phyloP scores from a whole-genome alignment of 2,113 vertebrate species.

The Pteropus alecto region DNA sequence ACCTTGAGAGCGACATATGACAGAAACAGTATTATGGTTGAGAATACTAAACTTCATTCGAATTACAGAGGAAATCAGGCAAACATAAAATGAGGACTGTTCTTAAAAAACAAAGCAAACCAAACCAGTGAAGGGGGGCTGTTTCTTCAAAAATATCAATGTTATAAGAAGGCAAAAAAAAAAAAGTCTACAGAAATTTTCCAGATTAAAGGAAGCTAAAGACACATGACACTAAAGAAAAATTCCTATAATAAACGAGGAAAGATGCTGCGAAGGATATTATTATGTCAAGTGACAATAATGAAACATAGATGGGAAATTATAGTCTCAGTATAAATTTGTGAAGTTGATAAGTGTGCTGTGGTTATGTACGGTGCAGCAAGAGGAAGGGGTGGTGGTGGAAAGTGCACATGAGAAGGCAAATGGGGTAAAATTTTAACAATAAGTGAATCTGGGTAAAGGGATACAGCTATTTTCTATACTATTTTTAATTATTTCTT shows the following conservation, averaged over 20 bases:
- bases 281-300: neutral
- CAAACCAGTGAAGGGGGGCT: neutral
- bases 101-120: neutral
- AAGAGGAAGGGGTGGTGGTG: neutral
- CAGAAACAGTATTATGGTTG: neutral
- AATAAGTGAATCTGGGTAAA: neutral
- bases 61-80: neutral
- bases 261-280: neutral
- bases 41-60: neutral
- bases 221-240: neutral
- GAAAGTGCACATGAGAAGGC: neutral
- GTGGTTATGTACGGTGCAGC: accelerated
- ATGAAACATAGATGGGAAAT: neutral
- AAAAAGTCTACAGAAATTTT: neutral
- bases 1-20: neutral
- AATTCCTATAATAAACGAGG: neutral
- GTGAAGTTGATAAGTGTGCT: neutral
- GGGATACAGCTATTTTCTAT: neutral
- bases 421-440: neutral
- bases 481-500: neutral
- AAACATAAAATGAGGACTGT: neutral
- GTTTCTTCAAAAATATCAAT: neutral
- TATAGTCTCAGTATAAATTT: neutral
- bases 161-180: neutral
- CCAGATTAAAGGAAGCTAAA: neutral